These are phyloP conservation scores for Coenonympha arcania DNA, from an alignment of 2,888 invertebrate species.

Conservation along the genomic window DNA sequence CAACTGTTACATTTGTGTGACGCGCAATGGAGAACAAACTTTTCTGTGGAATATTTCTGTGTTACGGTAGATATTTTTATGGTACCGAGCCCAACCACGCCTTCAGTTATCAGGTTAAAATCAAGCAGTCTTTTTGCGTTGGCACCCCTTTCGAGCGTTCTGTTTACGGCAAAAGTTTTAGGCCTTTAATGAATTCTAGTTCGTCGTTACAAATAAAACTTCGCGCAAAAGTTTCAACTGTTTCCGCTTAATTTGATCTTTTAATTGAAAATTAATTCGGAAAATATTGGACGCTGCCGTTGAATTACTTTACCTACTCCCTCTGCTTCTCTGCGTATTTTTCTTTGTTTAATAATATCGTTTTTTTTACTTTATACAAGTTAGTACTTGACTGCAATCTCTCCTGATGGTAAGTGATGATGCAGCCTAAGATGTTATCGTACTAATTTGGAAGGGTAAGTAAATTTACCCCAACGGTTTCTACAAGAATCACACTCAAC, in stretches of 20 bases:
- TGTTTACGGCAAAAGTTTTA: conserved; percentile 32
- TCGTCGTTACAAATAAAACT: conserved; percentile 30
- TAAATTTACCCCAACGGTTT: too few relatives aligned
- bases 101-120: conserved; percentile 57
- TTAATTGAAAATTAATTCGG: conserved; percentile 20
- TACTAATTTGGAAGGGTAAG: too few relatives aligned
- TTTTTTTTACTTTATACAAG: too few relatives aligned
- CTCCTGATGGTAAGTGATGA: too few relatives aligned
- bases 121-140: conserved; percentile 58
- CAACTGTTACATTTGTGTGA: background rate
- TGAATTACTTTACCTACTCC: background rate
- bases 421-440: too few relatives aligned
- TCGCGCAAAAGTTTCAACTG: conserved; percentile 16
- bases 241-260: conserved; percentile 22
- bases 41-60: background rate
- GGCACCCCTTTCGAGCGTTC: conserved; percentile 42
- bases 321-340: too few relatives aligned
- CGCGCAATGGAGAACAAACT: conserved; percentile 11
- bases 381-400: too few relatives aligned
- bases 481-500: too few relatives aligned
- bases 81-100: conserved; percentile 33
- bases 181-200: conserved; percentile 33
- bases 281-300: background rate
- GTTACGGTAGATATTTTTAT: background rate
- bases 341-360: too few relatives aligned